A percentile compares a stretch with the other conserved stretches of the same genome.
These are phyloP conservation scores for Peromyscus californicus DNA, from an alignment of 2,113 vertebrate species.

Conservation along the genomic window DNA sequence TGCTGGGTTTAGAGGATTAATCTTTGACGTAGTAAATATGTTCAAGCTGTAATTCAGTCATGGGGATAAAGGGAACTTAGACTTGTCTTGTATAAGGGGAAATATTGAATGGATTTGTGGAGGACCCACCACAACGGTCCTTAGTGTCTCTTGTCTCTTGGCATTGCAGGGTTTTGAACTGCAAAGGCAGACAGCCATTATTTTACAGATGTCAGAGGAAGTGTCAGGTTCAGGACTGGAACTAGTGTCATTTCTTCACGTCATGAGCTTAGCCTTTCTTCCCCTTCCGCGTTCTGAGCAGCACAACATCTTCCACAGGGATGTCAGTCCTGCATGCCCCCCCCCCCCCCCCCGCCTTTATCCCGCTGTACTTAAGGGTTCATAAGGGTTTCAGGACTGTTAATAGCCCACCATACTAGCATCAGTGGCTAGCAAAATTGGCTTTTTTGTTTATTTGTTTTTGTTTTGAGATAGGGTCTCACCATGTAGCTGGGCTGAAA, in stretches of 20 bases:
- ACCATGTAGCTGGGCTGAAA: neutral
- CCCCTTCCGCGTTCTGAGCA: conserved; percentile 23
- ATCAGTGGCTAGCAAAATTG: neutral
- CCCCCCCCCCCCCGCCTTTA: neutral
- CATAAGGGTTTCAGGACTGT: neutral
- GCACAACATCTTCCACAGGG: neutral
- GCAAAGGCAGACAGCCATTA: neutral
- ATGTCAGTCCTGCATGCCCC: neutral
- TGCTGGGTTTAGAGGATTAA: conserved; percentile 81
- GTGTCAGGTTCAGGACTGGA: neutral
- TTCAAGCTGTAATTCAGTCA: conserved; percentile 81
- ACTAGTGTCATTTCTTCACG: neutral
- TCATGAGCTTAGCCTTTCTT: conserved; percentile 41
- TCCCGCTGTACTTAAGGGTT: neutral
- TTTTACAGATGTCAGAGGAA: conserved; percentile 25
- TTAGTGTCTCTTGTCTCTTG: conserved; percentile 3
- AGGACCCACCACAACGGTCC: neutral
- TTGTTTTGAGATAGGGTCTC: neutral
- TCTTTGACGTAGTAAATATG: conserved; percentile 85
- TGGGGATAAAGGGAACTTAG: conserved; percentile 78
- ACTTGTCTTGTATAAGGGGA: conserved; percentile 72
- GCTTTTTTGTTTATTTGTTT: neutral
- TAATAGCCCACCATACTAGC: neutral
- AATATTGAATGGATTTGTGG: conserved; percentile 70
- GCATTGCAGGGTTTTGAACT: neutral